These are phyloP conservation scores for Dendrolimus pini DNA, from an alignment of 2,888 invertebrate species.

Conservation along the genomic window DNA sequence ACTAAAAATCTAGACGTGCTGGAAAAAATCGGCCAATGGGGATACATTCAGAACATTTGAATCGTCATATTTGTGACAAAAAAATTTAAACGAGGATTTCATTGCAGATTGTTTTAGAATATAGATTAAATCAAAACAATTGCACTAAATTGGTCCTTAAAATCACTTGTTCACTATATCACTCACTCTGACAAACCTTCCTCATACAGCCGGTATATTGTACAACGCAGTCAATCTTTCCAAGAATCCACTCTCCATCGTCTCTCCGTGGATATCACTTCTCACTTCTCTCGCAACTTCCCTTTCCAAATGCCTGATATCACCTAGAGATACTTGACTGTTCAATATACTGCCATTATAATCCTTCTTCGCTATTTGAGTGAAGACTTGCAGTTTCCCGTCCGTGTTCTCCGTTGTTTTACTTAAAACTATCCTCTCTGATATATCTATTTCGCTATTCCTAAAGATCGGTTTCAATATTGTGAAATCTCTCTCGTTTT, in stretches of 20 bases:
- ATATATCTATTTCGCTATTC: conserved; percentile 14
- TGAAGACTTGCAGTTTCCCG: conserved; percentile 55
- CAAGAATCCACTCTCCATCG: conserved; percentile 47
- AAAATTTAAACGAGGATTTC: too few relatives aligned
- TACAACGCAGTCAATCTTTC: conserved; percentile 56
- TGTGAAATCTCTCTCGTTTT: conserved; percentile 36
- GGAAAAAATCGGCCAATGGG: too few relatives aligned
- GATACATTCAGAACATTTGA: too few relatives aligned
- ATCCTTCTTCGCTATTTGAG: conserved; percentile 47
- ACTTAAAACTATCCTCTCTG: conserved; percentile 21
- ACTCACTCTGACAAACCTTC: not conserved
- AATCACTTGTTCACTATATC: not conserved
- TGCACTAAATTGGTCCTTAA: not conserved
- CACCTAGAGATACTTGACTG: conserved; percentile 28
- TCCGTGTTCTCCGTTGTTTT: conserved; percentile 44
- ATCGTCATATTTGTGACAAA: too few relatives aligned
- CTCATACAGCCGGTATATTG: conserved; percentile 52
- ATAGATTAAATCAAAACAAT: not conserved
- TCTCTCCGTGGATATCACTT: conserved; percentile 37
- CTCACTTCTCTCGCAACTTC: conserved; percentile 32
- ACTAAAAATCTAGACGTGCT: too few relatives aligned
- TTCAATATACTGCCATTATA: conserved; percentile 27
- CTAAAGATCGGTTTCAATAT: conserved; percentile 35
- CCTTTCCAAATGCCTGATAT: conserved; percentile 42
- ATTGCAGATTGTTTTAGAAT: too few relatives aligned